Evolutionary conservation across 37 sponge, comb jelly and placozoan genomes (phyloP).

Genomic region (Chondrilla cf. caribensis): DNA sequence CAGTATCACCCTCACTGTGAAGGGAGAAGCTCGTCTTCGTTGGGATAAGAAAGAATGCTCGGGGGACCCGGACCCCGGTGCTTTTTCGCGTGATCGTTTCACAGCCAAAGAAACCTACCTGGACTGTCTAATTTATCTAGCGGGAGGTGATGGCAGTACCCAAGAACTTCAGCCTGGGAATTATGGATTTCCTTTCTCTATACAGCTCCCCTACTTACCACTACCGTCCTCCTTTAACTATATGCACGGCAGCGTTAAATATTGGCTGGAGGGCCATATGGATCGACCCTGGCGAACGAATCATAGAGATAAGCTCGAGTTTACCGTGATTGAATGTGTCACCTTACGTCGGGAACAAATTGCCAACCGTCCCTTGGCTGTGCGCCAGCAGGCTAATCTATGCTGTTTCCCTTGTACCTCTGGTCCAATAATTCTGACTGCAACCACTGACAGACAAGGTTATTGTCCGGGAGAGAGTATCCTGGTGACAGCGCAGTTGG

Average conservation of each 20-base stretch:
- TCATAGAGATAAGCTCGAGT: not conserved
- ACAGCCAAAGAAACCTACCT: too few relatives aligned
- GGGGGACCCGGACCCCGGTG: not conserved
- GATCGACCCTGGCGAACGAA: constrained; percentile 23
- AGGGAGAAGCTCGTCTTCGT: constrained; percentile 5
- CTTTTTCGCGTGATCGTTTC: too few relatives aligned
- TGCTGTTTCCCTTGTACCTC: constrained; percentile 38
- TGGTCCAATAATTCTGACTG: constrained; percentile 27
- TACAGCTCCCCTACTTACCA: constrained; percentile 14
- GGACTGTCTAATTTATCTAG: too few relatives aligned
- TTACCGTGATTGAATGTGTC: constrained; percentile 14
- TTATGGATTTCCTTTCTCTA: constrained; percentile 22
- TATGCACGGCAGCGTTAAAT: constrained; percentile 15
- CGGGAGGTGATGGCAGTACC: too few relatives aligned
- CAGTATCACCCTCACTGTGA: not conserved
- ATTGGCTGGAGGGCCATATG: constrained; percentile 28
- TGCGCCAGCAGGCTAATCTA: not conserved
- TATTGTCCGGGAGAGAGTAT: constrained; percentile 46
- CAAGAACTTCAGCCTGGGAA: constrained; percentile 7
- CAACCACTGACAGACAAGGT: constrained; percentile 16
- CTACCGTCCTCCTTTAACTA: constrained; percentile 27
- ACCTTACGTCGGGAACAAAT: constrained; percentile 16
- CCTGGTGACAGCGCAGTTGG: constrained; percentile 30
- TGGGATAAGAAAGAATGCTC: constrained; percentile 11
- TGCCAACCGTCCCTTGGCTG: not conserved